Conservation (phyloP, 2,888 invertebrate species). For the Sylvicola cinctus region DNA sequence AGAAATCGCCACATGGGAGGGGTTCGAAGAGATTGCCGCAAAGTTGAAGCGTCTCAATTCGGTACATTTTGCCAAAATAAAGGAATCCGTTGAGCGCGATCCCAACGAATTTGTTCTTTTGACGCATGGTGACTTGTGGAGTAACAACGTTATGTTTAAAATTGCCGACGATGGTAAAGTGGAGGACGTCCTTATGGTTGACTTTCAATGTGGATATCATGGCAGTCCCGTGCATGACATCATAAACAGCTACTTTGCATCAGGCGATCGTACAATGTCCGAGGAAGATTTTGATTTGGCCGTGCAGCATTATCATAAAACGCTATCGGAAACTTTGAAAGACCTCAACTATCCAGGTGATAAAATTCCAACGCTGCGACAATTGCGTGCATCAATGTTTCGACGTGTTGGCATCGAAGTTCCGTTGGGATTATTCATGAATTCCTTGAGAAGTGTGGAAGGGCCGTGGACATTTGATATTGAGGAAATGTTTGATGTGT, state of each 20-base stretch:
- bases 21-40: no score
- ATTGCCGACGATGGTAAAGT: not conserved
- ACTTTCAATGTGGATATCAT: not conserved
- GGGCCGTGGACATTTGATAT: no score
- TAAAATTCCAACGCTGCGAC: no score
- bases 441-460: no score
- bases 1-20: no score
- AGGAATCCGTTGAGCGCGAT: not conserved
- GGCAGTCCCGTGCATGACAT: not conserved
- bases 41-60: no score
- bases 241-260: not conserved
- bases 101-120: not conserved
- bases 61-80: not conserved
- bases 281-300: not conserved
- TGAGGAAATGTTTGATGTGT: no score
- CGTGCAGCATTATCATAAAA: not conserved
- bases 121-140: not conserved
- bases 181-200: not conserved
- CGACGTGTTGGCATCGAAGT: no score
- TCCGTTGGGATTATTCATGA: no score
- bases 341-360: not conserved
- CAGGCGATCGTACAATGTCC: not conserved
- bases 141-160: not conserved
- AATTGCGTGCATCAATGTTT: no score
- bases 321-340: not conserved